These are phyloP conservation scores for Drosophila neotestacea DNA, from an alignment of 2,888 invertebrate species.

Conservation along the genomic window DNA sequence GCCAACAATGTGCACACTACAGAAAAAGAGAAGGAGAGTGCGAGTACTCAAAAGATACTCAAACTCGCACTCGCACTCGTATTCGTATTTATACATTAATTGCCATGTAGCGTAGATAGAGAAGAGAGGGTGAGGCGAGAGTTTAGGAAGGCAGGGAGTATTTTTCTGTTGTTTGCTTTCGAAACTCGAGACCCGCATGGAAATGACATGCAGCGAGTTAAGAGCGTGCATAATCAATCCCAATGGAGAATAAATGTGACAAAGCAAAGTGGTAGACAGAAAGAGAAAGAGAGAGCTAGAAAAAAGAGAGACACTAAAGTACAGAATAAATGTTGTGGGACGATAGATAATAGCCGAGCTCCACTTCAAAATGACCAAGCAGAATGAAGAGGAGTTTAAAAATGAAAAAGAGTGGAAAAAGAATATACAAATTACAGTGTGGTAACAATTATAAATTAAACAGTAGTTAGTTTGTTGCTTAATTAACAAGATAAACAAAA, in stretches of 20 bases:
- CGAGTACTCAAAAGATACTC: constrained; percentile 47
- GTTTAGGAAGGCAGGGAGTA: constrained; percentile 2
- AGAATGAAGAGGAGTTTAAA: constrained; percentile 14
- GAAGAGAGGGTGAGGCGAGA: background rate
- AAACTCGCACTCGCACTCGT: constrained; percentile 23
- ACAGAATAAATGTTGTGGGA: constrained; percentile 14
- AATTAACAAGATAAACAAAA: constrained; percentile 72
- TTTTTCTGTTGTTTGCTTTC: constrained; percentile 40
- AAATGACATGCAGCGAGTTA: constrained; percentile 56
- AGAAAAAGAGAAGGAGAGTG: constrained; percentile 20
- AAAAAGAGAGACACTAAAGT: background rate
- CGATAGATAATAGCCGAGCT: constrained; percentile 27
- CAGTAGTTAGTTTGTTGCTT: constrained; percentile 64
- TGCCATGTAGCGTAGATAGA: constrained; percentile 51
- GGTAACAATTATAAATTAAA: constrained; percentile 74
- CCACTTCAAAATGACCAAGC: constrained; percentile 34
- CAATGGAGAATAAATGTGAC: constrained; percentile 51
- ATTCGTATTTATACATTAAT: constrained; percentile 62
- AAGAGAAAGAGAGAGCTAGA: background rate
- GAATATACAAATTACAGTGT: constrained; percentile 54
- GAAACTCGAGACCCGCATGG: constrained; percentile 66
- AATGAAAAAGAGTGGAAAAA: background rate
- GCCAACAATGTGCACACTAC: constrained; percentile 45
- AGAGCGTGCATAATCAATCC: constrained; percentile 71
- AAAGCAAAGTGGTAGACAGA: constrained; percentile 29